Evolutionary conservation across 2,113 vertebrate genomes (phyloP), one percentile per base, ranked within the genome.

Genomic region (Panthera leo): DNA sequence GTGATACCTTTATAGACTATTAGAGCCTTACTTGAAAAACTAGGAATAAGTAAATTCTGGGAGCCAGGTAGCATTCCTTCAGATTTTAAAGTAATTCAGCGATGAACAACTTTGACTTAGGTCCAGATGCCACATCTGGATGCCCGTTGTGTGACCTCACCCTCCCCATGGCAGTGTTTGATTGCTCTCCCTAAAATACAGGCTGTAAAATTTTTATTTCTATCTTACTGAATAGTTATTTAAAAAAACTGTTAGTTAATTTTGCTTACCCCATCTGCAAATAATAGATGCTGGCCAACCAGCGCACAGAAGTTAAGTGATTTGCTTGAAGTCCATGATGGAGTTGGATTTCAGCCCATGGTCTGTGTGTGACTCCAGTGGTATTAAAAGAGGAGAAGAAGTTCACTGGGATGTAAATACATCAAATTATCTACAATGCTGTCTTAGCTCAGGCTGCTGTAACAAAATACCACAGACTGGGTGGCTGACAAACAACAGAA

Each of bases 161-260:
- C 21, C 73, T 89, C 53, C 58, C 82, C 34, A 48, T 29, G 48
- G 51, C 55, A 68, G 15, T 90, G 39, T 93, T 91, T 71, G 58
- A 14, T 39, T 80, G 42, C 31, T 68, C 61, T 93, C 85, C 68
- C 51, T 91, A 91, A 86, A 89, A 95, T 73, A 85, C 4, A 94
- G 65, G n/a, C 76, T 65, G 9, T 93, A 96, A 55, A 58, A 73
- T 45, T 86, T 95, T 93, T 85, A 92, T 92, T 93, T 95, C 39
- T 39, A 76, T 34, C 34, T 79, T 85, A 80, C 25, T 85, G 63
- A 80, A 65, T 73, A 91, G 21, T 39, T 96, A 48, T 96, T 87
- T 68, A 21, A 85, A 58, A 88, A 70, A 23, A 21, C 34, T 36
- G 4, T 93, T 51, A 87, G 55, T 89, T 71, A 78, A 48, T 82